Conservation (phyloP, 2,888 invertebrate genomes). For the Himalopsyche japonica region DNA sequence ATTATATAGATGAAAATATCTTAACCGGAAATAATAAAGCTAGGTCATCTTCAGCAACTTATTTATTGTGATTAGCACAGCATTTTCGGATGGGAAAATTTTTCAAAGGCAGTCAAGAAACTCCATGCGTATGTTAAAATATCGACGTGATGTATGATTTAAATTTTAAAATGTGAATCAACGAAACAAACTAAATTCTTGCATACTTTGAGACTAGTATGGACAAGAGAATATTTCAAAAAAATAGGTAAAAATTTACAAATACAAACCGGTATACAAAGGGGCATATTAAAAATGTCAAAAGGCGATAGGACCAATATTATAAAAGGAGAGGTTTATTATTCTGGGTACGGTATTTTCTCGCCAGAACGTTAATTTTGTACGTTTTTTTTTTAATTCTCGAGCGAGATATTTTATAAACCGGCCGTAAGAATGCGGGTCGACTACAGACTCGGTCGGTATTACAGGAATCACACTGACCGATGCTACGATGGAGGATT, state of each 20-base stretch:
- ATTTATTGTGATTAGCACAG: too few species aligned
- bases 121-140: too few species aligned
- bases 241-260: not conserved
- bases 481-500: not conserved
- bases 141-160: too few species aligned
- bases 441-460: not conserved
- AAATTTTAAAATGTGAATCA: too few species aligned
- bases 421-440: not conserved
- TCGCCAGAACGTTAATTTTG: not conserved
- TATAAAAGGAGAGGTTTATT: not conserved
- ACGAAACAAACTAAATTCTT: too few species aligned
- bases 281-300: not conserved
- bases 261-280: not conserved
- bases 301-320: not conserved
- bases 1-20: too few species aligned
- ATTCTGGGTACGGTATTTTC: not conserved
- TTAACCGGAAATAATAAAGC: too few species aligned
- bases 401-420: not conserved
- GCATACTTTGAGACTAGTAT: too few species aligned
- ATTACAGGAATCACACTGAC: not conserved
- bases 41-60: too few species aligned
- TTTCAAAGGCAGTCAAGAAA: too few species aligned
- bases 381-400: not conserved
- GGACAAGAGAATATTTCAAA: not conserved
- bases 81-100: too few species aligned